A percentile compares a stretch with the other conserved stretches of the same genome.
phyloP scores from a whole-genome alignment of 2,797 vertebrate genomes.

The Steatocranus sp. region DNA sequence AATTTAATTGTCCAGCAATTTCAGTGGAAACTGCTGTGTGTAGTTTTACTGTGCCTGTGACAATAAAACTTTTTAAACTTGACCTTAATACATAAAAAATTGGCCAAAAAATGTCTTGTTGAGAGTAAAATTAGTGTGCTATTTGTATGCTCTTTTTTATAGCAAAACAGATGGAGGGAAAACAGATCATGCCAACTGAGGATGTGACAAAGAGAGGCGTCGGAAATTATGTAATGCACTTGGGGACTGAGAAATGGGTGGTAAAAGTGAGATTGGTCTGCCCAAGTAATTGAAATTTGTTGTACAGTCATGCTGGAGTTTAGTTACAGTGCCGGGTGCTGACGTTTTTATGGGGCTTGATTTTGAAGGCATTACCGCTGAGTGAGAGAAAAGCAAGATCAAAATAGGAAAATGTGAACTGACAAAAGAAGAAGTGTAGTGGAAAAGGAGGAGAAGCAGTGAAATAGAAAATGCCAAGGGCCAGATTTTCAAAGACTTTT shows the following conservation, averaged over 20 bases:
- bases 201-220: background rate
- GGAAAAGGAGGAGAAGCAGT: background rate
- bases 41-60: background rate
- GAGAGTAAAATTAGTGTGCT: background rate
- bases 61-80: background rate
- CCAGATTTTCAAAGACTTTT: slow-evolving; percentile 18
- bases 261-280: background rate
- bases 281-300: slow-evolving; percentile 17
- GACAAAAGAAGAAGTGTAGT: background rate
- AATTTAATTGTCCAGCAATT: background rate
- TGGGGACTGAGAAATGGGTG: background rate
- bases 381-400: slow-evolving; percentile 1
- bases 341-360: slow-evolving; percentile 12
- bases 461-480: slow-evolving; percentile 15
- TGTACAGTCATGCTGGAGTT: background rate
- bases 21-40: background rate
- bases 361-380: background rate
- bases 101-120: background rate
- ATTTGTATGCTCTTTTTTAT: background rate
- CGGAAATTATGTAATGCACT: slow-evolving; percentile 1
- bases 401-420: slow-evolving; percentile 15
- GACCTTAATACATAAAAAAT: background rate
- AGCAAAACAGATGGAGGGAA: background rate
- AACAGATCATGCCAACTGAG: background rate
- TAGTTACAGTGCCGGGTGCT: slow-evolving; percentile 1